Evolutionary conservation across 2,113 vertebrate genomes (phyloP).

Genomic region (Hemiprocne comata): DNA sequence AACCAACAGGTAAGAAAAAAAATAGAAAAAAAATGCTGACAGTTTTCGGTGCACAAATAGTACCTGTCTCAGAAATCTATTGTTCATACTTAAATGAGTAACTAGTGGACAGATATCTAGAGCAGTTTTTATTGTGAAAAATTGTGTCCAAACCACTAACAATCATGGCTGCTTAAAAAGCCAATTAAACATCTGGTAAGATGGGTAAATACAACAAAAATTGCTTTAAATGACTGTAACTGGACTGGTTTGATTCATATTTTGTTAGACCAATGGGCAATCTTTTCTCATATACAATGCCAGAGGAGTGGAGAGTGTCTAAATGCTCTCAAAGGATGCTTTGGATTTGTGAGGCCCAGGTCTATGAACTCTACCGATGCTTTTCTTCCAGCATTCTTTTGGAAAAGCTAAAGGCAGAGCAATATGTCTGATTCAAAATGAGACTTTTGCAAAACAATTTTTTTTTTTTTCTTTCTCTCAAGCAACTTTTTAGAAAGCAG

Average conservation of each 20-base stretch:
- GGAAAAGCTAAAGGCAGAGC: background rate
- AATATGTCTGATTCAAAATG: background rate
- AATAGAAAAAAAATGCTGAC: background rate
- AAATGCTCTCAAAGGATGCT: background rate
- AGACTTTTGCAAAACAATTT: background rate
- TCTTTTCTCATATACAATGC: background rate
- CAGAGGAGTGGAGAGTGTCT: background rate
- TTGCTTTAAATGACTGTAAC: background rate
- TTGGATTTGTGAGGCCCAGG: background rate
- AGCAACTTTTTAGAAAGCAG: background rate
- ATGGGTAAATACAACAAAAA: background rate
- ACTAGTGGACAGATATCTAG: background rate
- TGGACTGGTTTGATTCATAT: fast-evolving
- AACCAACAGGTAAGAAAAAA: background rate
- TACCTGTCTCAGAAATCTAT: background rate
- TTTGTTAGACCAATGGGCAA: background rate
- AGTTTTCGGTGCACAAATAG: background rate
- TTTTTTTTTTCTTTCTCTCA: background rate
- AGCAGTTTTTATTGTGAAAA: background rate
- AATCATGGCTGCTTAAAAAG: background rate
- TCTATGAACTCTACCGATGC: background rate
- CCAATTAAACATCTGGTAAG: background rate
- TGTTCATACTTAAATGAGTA: background rate
- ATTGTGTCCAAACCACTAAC: background rate
- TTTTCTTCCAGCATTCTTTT: background rate